Base-by-base conservation (phyloP, 2,113 vertebrate species). In the Etheostoma spectabile region DNA sequence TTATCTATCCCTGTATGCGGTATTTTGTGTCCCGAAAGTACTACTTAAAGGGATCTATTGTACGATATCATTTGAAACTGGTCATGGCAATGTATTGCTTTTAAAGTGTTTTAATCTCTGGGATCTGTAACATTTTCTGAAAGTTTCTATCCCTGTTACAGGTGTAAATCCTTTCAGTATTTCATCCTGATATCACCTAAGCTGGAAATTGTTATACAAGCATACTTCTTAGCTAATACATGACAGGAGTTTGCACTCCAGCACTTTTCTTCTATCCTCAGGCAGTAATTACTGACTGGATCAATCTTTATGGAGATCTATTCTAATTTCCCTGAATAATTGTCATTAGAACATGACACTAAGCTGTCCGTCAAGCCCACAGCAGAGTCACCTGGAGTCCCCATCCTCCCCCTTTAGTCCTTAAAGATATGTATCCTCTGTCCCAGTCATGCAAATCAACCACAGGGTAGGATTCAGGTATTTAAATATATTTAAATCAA, bases 401-500 rank as follows among this genome's bases (percentile, higher is more conserved):
- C 80, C 38, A 21, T 69, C 76, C 68, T 55, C 42, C 62, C 48
- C 69, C 57, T 82, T 86, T 86, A 52, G 64, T 85, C 79, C 42
- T 80, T 83, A 85, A 84, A 81, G 70, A 75, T 60, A 68, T 66
- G 56, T 75, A 63, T 80, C 18, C 80, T 77, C 74, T 74, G 73
- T 88, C 70, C 71, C 76, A 72, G 71, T 69, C 89, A 92, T 92
- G 81, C 77, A 84, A 88, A 93, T 92, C 71, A 83, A 55, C 87
- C 64, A 80, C 63, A 65, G 89, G 84, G 76, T 80, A 70, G 55
- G 77, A 52, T 27, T 85, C 79, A 86, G 69, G 82, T 87, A 91
- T 90, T 94, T 82, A 90, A 94, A 93, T 92, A 76, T 88, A 90
- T 91, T 87, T 81, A 91, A 93, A 95, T 93, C 65, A 86, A 89